These are phyloP conservation scores for Clinocottus analis DNA, from an alignment of 2,113 vertebrate genomes.

Conservation along the genomic window DNA sequence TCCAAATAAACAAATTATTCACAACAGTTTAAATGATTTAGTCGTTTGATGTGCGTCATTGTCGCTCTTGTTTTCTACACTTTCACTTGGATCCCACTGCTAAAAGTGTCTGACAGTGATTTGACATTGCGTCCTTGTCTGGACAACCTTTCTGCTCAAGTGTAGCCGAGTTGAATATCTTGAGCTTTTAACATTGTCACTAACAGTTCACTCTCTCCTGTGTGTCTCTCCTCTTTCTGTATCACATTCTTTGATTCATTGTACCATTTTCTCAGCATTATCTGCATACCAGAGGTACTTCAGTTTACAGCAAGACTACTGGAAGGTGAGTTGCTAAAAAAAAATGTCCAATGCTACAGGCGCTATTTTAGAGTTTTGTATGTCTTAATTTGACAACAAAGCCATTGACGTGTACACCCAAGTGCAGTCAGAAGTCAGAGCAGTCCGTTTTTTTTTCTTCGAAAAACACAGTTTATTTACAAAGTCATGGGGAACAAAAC, in stretches of 20 bases:
- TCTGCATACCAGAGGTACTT: conserved; percentile 99
- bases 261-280: conserved; percentile 88
- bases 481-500: neutral
- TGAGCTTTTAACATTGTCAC: conserved; percentile 15
- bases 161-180: conserved; percentile 15
- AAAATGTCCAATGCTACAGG: neutral
- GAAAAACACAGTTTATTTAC: neutral
- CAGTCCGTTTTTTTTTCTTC: neutral
- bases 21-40: neutral
- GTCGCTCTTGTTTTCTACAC: neutral
- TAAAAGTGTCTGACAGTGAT: conserved; percentile 1
- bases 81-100: neutral
- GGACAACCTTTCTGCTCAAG: neutral
- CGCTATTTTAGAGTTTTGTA: too few species aligned
- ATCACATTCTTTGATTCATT: neutral
- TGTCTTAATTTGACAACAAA: neutral
- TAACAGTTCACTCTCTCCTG: conserved; percentile 7
- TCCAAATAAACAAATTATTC: neutral
- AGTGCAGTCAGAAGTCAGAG: neutral
- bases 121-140: neutral
- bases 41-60: neutral
- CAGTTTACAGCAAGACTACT: conserved; percentile 99
- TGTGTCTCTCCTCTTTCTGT: neutral
- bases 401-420: too few species aligned
- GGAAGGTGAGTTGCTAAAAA: conserved; percentile 90